phyloP scores from a whole-genome alignment of 2,113 vertebrate species.

The Scopus umbretta region DNA sequence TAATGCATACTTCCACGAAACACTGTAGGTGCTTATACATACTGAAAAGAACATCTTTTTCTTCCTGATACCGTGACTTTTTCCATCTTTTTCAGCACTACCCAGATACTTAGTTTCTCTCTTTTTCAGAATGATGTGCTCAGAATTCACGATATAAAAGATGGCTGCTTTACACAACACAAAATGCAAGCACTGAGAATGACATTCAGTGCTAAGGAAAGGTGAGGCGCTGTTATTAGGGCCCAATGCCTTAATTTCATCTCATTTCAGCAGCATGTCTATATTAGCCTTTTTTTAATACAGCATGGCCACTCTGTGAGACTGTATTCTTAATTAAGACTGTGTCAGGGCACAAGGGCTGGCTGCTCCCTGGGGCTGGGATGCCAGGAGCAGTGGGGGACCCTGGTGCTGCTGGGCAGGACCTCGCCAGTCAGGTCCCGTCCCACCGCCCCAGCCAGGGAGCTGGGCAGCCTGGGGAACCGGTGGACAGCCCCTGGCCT shows the following conservation, averaged over 20 bases:
- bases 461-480: not conserved
- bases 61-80: not conserved
- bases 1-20: not conserved
- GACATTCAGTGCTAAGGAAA: not conserved
- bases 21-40: not conserved
- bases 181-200: not conserved
- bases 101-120: not conserved
- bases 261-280: not conserved
- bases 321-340: not conserved
- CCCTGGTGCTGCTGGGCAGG: not conserved
- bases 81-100: not conserved
- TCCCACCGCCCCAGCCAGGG: not conserved
- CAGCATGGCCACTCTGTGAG: not conserved
- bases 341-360: not conserved
- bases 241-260: not conserved
- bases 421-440: not conserved
- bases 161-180: not conserved
- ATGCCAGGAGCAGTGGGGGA: not conserved
- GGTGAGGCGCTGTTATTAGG: not conserved
- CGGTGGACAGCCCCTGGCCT: not conserved
- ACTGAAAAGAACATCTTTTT: not conserved
- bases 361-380: not conserved
- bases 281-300: not conserved
- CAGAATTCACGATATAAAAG: not conserved
- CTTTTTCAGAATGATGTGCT: not conserved